phyloP scores from a whole-genome alignment of 2,797 vertebrate species.

The Sebastiscus tertius region DNA sequence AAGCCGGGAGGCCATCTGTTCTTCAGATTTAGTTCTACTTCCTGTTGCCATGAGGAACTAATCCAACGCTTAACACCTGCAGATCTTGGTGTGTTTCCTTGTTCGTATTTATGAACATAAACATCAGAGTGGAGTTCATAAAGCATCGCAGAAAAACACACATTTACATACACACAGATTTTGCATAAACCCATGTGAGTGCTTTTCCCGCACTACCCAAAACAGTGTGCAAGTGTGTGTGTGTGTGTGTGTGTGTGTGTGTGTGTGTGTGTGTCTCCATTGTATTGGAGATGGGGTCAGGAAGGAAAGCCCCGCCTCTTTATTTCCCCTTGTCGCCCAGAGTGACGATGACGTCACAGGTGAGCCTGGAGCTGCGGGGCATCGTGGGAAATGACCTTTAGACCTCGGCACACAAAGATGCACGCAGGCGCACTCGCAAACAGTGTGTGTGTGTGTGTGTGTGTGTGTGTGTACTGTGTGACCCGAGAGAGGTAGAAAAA shows the following conservation, averaged over 20 bases:
- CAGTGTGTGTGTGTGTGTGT: background rate
- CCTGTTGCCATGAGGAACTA: background rate
- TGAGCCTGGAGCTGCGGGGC: constrained; percentile 47
- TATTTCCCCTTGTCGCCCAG: constrained; percentile 60
- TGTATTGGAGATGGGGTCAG: constrained; percentile 76
- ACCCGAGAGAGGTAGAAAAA: background rate
- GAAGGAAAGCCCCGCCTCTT: constrained; percentile 80
- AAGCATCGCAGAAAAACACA: background rate
- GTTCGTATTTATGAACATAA: constrained; percentile 3
- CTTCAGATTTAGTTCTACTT: constrained; percentile 8
- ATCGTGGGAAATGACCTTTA: constrained; percentile 74
- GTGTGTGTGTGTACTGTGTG: background rate
- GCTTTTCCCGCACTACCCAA: constrained; percentile 42
- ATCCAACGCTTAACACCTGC: background rate
- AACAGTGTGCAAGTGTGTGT: constrained; percentile 18
- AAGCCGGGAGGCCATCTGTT: background rate
- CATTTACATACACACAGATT: constrained; percentile 31
- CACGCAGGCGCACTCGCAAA: background rate
- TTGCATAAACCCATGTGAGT: constrained; percentile 18
- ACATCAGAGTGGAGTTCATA: constrained; percentile 18
- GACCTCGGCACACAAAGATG: constrained; percentile 20
- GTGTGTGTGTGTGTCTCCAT: constrained; percentile 63
- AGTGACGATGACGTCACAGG: constrained; percentile 64
- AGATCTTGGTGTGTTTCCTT: background rate
- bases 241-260: constrained; percentile 31